Conservation (phyloP, 2,888 invertebrate species). For the Mesorhabditis belari region DNA sequence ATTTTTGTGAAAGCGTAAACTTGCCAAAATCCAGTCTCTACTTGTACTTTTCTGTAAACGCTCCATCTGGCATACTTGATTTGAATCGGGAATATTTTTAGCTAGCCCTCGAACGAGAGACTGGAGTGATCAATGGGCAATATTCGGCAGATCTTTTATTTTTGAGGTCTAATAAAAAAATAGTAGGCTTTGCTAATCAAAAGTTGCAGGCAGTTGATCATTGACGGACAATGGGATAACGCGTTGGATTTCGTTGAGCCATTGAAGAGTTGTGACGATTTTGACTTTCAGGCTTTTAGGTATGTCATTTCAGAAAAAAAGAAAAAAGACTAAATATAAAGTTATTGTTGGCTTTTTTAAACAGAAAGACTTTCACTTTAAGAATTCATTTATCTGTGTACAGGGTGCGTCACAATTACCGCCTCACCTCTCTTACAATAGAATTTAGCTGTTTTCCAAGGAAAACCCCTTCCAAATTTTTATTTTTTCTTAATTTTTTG, state of each 20-base stretch:
- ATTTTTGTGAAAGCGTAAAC: background rate
- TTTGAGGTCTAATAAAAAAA: conserved; percentile 83
- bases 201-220: conserved; percentile 71
- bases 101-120: conserved; percentile 74
- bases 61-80: background rate
- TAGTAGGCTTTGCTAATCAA: conserved; percentile 86
- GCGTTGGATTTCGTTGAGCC: conserved; percentile 92
- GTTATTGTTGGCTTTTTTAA: too few species aligned
- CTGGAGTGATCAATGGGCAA: conserved; percentile 85
- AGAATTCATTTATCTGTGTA: too few species aligned
- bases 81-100: conserved; percentile 13
- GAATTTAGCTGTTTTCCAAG: too few species aligned
- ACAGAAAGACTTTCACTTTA: too few species aligned
- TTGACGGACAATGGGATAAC: conserved; percentile 97
- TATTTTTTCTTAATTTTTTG: too few species aligned
- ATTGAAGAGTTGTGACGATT: conserved; percentile 67
- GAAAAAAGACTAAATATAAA: too few species aligned
- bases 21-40: background rate
- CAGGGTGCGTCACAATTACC: too few species aligned
- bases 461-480: too few species aligned
- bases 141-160: conserved; percentile 89
- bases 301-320: too few species aligned
- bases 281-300: conserved; percentile 61
- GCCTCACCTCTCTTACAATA: too few species aligned
- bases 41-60: background rate